A percentile compares a stretch with the other conserved stretches of the same genome.
Conservation (phyloP, 2,113 vertebrate genomes). For the Pseudopodoces humilis region DNA sequence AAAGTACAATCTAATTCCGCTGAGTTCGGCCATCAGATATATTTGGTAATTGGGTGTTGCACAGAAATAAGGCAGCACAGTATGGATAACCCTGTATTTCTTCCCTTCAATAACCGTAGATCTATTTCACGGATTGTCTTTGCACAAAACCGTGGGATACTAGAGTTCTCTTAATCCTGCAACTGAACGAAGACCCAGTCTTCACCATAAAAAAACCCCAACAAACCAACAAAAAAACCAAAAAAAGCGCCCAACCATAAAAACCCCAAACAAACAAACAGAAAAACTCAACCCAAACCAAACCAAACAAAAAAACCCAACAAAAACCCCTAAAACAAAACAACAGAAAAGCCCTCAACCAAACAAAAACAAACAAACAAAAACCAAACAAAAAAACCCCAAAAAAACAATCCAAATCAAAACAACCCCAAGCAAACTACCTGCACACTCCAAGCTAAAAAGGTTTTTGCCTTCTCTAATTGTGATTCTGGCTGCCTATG, state of each 20-base stretch:
- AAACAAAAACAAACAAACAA: background rate
- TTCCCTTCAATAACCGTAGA: background rate
- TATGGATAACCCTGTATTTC: background rate
- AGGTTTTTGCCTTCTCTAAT: background rate
- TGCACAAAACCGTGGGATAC: background rate
- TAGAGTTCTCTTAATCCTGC: background rate
- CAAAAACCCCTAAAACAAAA: background rate
- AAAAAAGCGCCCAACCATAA: too few relatives aligned
- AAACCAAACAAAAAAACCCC: background rate
- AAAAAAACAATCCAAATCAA: background rate
- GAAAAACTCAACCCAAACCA: too few relatives aligned
- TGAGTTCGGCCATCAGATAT: slow-evolving; percentile 49
- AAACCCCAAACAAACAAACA: background rate
- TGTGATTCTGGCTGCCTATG: background rate
- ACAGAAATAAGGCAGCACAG: slow-evolving; percentile 29
- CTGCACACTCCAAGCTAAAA: background rate
- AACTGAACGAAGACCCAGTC: background rate
- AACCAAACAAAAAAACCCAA: too few relatives aligned
- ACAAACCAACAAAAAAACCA: background rate
- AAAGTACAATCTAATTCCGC: slow-evolving; percentile 64
- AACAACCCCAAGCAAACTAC: background rate
- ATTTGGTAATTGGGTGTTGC: slow-evolving; percentile 63
- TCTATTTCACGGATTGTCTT: background rate
- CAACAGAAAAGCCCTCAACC: too few relatives aligned
- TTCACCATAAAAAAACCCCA: background rate